Evolutionary conservation across 1,140 invertebrate species (phyloP).

Genomic region (Apolygus lucorum): DNA sequence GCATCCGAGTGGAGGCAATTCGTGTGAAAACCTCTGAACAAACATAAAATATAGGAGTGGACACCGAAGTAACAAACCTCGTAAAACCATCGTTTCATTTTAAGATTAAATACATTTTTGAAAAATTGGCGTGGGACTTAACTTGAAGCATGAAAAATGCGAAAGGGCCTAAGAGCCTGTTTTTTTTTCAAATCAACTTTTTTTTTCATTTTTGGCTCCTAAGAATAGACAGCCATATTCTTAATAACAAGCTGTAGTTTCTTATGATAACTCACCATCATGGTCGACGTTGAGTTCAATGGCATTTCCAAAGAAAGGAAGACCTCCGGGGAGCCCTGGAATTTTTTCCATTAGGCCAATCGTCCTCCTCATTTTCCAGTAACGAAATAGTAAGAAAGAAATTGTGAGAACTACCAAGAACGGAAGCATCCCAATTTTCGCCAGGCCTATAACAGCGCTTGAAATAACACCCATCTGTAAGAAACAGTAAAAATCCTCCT

Average conservation of each 20-base stretch:
- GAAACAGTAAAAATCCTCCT: too few species aligned
- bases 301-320: conserved; percentile 50
- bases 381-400: conserved; percentile 35
- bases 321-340: conserved; percentile 45
- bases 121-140: too few species aligned
- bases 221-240: too few species aligned
- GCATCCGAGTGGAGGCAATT: conserved; percentile 41
- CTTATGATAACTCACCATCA: conserved; percentile 39
- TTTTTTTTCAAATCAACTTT: too few species aligned
- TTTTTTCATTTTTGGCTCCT: too few species aligned
- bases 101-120: conserved; percentile 15
- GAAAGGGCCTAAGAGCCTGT: too few species aligned
- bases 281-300: conserved; percentile 45
- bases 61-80: too few species aligned
- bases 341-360: conserved; percentile 43
- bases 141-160: too few species aligned
- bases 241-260: too few species aligned
- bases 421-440: neutral
- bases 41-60: too few species aligned
- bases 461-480: neutral
- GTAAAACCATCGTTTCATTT: too few species aligned
- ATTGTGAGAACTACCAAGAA: neutral
- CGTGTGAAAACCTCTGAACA: conserved; percentile 43
- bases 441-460: neutral
- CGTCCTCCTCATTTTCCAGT: conserved; percentile 39